phyloP scores from a whole-genome alignment of 2,888 invertebrate species.

The Agrotis puta region DNA sequence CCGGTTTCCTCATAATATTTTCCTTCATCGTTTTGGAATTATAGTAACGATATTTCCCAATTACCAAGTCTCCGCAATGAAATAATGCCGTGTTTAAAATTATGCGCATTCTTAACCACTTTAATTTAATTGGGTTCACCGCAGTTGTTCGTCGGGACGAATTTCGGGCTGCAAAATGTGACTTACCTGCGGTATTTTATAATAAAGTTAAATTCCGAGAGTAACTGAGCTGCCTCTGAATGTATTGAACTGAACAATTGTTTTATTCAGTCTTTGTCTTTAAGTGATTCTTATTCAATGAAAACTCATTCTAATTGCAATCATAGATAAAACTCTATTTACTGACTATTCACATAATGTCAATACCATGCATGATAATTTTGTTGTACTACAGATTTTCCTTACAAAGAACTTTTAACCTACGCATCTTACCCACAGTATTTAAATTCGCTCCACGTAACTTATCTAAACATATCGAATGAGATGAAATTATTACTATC shows the following conservation, averaged over 20 bases:
- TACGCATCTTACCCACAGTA: not conserved
- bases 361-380: too few species aligned
- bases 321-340: not conserved
- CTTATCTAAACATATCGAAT: not conserved
- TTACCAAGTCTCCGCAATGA: slow-evolving; percentile 16
- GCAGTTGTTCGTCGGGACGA: slow-evolving; percentile 41
- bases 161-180: slow-evolving; percentile 35
- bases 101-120: slow-evolving; percentile 44
- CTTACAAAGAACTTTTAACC: not conserved
- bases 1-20: too few species aligned
- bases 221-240: slow-evolving; percentile 1
- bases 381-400: not conserved
- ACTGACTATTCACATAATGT: too few species aligned
- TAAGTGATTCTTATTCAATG: not conserved
- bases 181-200: slow-evolving; percentile 39
- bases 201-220: slow-evolving; percentile 22
- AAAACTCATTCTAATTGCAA: not conserved
- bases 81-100: slow-evolving; percentile 36
- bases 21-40: too few species aligned
- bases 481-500: not conserved
- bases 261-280: not conserved
- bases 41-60: slow-evolving; percentile 18
- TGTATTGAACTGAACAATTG: not conserved
- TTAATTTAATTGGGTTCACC: slow-evolving; percentile 53
- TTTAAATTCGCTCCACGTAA: not conserved